These are phyloP conservation scores for Hymenopus coronatus DNA, from an alignment of 2,888 invertebrate species.

Conservation along the genomic window DNA sequence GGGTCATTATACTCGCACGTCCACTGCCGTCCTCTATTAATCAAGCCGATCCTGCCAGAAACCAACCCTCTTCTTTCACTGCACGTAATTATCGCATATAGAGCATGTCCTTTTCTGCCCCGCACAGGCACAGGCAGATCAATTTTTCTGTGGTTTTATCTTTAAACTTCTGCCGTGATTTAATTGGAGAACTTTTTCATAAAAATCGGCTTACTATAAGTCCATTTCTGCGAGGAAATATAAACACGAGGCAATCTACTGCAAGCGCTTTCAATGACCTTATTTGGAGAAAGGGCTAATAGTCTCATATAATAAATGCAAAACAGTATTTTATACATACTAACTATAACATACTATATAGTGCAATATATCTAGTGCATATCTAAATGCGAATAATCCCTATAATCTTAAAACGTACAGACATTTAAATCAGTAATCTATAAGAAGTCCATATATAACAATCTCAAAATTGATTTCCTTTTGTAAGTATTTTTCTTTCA, in stretches of 20 bases:
- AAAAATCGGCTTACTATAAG: not conserved
- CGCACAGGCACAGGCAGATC: not conserved
- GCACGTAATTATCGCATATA: not conserved
- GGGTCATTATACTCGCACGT: not conserved
- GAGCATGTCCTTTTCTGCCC: not conserved
- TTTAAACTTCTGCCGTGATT: not conserved
- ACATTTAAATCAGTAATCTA: no score
- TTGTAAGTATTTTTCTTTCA: no score
- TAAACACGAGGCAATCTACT: not conserved
- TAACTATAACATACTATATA: no score
- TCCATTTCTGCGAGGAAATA: not conserved
- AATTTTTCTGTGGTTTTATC: not conserved
- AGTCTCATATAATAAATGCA: no score
- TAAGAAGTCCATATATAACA: no score
- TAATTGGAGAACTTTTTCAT: not conserved
- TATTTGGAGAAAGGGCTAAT: no score
- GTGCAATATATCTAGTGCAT: no score
- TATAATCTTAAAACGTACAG: no score
- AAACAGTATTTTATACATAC: no score
- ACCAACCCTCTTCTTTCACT: not conserved
- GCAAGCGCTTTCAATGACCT: not conserved
- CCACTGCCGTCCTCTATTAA: not conserved
- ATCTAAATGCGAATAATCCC: no score
- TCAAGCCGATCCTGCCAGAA: not conserved
- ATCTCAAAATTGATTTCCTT: no score